phyloP scores from a whole-genome alignment of 1,140 invertebrate species.

The Zelostemma sp. region DNA sequence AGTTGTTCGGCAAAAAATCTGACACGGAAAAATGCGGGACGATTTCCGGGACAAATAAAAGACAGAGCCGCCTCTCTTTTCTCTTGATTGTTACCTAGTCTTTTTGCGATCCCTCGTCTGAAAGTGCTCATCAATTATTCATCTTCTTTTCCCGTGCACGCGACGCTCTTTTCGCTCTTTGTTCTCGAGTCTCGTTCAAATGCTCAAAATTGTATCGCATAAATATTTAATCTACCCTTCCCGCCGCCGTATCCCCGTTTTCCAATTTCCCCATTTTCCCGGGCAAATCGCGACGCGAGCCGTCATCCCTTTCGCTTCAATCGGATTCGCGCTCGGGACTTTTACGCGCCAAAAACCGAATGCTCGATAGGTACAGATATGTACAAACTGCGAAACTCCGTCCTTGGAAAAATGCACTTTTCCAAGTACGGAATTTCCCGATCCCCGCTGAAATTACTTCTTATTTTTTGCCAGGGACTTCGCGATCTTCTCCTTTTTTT shows the following conservation, averaged over 20 bases:
- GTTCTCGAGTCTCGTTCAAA: background rate
- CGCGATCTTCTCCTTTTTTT: too few relatives aligned
- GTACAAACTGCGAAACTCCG: background rate
- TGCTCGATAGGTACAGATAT: background rate
- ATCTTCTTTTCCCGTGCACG: background rate
- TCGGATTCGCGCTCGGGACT: background rate
- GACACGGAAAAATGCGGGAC: too few relatives aligned
- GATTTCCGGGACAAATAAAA: too few relatives aligned
- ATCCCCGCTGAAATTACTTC: background rate
- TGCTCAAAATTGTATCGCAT: background rate
- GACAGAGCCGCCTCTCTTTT: too few relatives aligned
- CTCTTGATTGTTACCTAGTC: background rate
- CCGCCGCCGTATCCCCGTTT: background rate
- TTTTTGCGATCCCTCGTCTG: background rate
- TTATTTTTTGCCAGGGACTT: background rate
- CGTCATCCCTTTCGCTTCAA: background rate
- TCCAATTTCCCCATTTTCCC: background rate
- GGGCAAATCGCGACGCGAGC: too few relatives aligned
- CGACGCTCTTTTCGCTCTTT: background rate
- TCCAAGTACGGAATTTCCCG: too few relatives aligned
- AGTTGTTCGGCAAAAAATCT: too few relatives aligned
- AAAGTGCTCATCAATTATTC: background rate
- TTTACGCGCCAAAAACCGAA: background rate
- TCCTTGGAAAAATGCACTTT: too few relatives aligned
- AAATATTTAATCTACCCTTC: background rate